phyloP scores from a whole-genome alignment of 2,113 vertebrate genomes.

The Tenrec ecaudatus region DNA sequence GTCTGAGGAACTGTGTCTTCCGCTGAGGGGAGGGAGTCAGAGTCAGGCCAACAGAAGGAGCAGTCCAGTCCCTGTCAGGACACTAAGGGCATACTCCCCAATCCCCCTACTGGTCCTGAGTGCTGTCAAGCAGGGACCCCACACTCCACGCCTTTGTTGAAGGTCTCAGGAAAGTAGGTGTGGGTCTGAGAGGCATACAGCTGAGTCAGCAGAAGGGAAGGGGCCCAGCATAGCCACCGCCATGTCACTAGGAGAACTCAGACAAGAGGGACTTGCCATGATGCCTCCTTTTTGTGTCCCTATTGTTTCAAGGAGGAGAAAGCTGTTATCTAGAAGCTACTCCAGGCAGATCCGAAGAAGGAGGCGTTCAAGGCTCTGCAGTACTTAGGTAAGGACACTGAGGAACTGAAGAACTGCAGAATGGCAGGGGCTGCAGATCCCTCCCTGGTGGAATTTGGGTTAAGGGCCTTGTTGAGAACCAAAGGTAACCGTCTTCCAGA shows the following conservation, averaged over 20 bases:
- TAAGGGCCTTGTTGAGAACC: background rate
- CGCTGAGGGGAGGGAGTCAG: background rate
- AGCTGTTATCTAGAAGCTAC: background rate
- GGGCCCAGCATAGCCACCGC: too few species aligned
- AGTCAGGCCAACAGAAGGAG: too few species aligned
- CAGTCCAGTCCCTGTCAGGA: background rate
- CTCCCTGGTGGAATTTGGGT: background rate
- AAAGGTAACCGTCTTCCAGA: background rate
- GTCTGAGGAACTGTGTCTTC: background rate
- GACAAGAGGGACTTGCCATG: background rate
- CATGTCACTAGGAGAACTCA: background rate
- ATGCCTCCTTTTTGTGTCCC: background rate
- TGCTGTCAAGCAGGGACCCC: too few species aligned
- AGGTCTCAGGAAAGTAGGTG: background rate
- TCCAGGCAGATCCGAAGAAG: background rate
- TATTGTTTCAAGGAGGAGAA: background rate
- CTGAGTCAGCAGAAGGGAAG: too few species aligned
- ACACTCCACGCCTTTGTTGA: background rate
- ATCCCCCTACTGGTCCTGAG: too few species aligned
- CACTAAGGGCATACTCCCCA: background rate
- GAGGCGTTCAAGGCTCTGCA: background rate
- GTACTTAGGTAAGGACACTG: background rate
- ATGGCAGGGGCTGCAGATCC: background rate
- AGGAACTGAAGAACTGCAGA: background rate
- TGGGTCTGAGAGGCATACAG: background rate